phyloP scores from a whole-genome alignment of 2,888 invertebrate genomes.

The Eucera pruinosa region DNA sequence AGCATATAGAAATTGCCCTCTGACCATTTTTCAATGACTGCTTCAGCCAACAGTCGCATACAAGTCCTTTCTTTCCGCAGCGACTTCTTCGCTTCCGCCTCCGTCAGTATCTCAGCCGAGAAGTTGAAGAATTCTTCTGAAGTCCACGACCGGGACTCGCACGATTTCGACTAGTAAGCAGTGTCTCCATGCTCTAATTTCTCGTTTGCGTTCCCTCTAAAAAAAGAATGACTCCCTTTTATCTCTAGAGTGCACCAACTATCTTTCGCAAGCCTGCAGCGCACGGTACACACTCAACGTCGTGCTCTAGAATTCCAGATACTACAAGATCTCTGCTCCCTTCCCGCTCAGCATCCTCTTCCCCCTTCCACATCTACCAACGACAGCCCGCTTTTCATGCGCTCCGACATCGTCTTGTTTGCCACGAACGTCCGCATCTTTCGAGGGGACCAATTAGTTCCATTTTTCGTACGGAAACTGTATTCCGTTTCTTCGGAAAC shows the following conservation, averaged over 20 bases:
- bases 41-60: neutral
- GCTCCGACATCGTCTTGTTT: conserved; percentile 75
- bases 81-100: too few relatives aligned
- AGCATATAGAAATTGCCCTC: conserved; percentile 14
- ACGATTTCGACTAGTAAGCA: conserved; percentile 60
- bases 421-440: conserved; percentile 78
- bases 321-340: conserved; percentile 74
- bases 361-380: conserved; percentile 39
- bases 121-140: conserved; percentile 44
- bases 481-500: conserved; percentile 49
- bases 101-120: neutral
- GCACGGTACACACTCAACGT: conserved; percentile 79
- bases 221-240: conserved; percentile 79
- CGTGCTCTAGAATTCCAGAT: conserved; percentile 83
- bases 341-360: conserved; percentile 42
- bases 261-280: conserved; percentile 80
- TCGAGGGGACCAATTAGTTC: conserved; percentile 83
- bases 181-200: conserved; percentile 77
- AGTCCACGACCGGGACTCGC: conserved; percentile 37
- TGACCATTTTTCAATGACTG: conserved; percentile 11
- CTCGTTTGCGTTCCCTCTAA: conserved; percentile 80
- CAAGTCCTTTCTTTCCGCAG: neutral
- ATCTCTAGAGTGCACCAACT: conserved; percentile 81
- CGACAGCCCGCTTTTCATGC: conserved; percentile 53
- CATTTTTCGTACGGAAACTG: conserved; percentile 79